phyloP scores from a whole-genome alignment of 2,888 invertebrate genomes.

The Operophtera brumata region DNA sequence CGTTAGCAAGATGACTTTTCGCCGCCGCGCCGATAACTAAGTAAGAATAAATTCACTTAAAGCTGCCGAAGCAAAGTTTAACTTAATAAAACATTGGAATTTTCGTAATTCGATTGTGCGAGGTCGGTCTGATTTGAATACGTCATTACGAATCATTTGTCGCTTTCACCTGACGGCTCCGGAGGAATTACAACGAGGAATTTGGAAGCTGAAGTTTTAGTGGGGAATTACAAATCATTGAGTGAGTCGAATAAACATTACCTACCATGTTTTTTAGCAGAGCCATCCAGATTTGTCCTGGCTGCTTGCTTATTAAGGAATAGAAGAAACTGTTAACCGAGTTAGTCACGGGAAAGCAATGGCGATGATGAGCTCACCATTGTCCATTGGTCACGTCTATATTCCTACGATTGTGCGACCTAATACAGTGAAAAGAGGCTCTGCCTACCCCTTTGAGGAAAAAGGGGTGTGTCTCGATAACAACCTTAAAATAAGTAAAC shows the following conservation, averaged over 20 bases:
- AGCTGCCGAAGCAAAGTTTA: conserved; percentile 78
- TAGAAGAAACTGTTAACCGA: too few relatives aligned
- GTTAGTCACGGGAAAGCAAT: too few relatives aligned
- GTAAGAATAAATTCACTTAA: conserved; percentile 80
- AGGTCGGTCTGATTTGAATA: conserved; percentile 75
- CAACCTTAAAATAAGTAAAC: too few relatives aligned
- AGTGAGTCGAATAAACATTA: neutral
- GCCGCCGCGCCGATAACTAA: conserved; percentile 76
- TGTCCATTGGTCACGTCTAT: too few relatives aligned
- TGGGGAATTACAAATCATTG: conserved; percentile 1
- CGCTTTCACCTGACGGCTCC: conserved; percentile 33
- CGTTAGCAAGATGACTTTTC: conserved; percentile 79
- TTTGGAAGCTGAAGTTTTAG: conserved; percentile 5
- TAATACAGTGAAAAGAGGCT: too few relatives aligned
- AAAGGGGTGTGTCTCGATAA: too few relatives aligned
- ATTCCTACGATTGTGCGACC: too few relatives aligned
- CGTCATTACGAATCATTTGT: conserved; percentile 70
- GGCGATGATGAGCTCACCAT: too few relatives aligned
- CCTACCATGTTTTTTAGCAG: neutral
- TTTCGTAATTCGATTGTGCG: conserved; percentile 74
- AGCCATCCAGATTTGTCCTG: too few relatives aligned
- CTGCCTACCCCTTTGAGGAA: too few relatives aligned
- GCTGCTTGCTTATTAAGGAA: too few relatives aligned
- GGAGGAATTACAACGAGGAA: conserved; percentile 20
- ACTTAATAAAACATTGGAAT: conserved; percentile 79